Evolutionary conservation across 2,113 vertebrate genomes (phyloP), one percentile per base, ranked within the genome.

Genomic region (Chrysochloris asiatica): DNA sequence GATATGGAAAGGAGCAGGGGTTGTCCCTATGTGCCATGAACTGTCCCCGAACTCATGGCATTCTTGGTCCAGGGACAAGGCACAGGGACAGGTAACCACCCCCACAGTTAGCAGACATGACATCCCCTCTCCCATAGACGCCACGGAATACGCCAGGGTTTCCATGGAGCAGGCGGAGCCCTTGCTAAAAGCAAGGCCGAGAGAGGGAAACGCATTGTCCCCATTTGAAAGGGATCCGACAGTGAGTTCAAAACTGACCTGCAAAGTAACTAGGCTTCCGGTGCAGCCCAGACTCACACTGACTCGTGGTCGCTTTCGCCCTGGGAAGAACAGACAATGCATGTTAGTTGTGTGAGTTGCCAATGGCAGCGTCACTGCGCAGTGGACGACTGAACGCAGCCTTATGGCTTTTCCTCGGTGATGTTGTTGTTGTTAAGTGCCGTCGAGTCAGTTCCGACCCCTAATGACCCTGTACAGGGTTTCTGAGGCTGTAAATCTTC

Each of bases 261-360:
- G 98, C 95, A 2, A 96, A 84, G 59, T 95, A 96, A 71, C 9
- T 84, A 79, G 86, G 97, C 90, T 96, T 97, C 92, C 96, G 96
- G 0, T 89, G 96, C 12, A 91, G 75, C 83, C 98, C 97, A 63
- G 93, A 59, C 77, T 97, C 97, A 90, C 90, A 97, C 8, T 90
- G 85, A 61, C 86, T 96, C 12, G 90, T 45, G 73, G 89, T 90
- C 7, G 92, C 59, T 92, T 97, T 97, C 47, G 91, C 95, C 89
- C 98, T 98, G 95, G 16, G 75, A 75, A 91, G 48, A 79, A 92
- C 10, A 96, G 79, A 50, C 48, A 50, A 50, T 50, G 48, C 9
- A 50, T 16, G 8, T 50, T 50, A n/a, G n/a, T n/a, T n/a, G n/a
- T n/a, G n/a, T n/a, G n/a, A n/a, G n/a, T n/a, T n/a, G n/a, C n/a